These are phyloP conservation scores for Parotia lawesii DNA, from an alignment of 2,113 vertebrate species.

Conservation along the genomic window DNA sequence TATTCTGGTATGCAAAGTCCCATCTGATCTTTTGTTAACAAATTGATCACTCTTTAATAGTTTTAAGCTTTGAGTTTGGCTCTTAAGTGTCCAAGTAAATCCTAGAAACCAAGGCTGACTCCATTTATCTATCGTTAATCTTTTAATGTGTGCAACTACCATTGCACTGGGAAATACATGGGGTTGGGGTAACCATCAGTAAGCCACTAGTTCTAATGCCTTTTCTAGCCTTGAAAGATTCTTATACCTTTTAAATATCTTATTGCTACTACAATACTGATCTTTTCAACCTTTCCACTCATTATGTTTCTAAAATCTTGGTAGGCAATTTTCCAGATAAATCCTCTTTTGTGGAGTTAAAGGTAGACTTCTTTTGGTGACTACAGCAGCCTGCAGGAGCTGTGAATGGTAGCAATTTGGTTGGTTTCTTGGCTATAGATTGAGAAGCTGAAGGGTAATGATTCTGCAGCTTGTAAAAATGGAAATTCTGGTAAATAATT, in stretches of 20 bases:
- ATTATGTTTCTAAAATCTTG: not conserved
- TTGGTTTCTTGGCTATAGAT: not conserved
- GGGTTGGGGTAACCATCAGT: not conserved
- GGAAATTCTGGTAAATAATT: not conserved
- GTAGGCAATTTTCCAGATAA: not conserved
- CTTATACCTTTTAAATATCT: not conserved
- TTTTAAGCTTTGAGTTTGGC: not conserved
- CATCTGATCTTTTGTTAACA: not conserved
- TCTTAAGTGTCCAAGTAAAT: not conserved
- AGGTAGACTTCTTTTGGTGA: not conserved
- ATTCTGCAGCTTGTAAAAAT: not conserved
- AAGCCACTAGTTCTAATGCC: not conserved
- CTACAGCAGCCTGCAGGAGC: not conserved
- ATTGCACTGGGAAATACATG: not conserved
- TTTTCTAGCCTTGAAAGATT: not conserved
- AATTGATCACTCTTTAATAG: not conserved
- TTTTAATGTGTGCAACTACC: rapidly evolving
- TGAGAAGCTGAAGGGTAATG: not conserved
- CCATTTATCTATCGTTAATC: not conserved
- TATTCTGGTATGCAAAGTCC: not conserved
- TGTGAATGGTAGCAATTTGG: not conserved
- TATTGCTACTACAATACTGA: not conserved
- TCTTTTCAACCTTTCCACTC: not conserved
- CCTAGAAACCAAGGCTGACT: not conserved
- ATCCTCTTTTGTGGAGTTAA: not conserved